Percentiles rank a stretch among this genome's conserved stretches.
These are phyloP conservation scores for Euplexia lucipara DNA, from an alignment of 2,888 invertebrate genomes.

Conservation along the genomic window DNA sequence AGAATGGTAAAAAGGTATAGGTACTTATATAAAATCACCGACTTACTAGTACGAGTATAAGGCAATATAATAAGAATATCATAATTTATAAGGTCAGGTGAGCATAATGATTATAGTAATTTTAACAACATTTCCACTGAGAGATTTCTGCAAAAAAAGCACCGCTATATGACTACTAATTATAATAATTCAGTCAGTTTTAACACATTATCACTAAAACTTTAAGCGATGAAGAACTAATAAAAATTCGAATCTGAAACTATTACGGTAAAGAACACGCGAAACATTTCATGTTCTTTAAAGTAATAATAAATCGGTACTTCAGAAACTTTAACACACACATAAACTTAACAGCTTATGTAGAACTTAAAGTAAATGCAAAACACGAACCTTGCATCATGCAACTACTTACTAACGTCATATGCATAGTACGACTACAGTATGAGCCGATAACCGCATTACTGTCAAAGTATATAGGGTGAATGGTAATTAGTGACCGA, in stretches of 20 bases:
- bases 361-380: slow-evolving; percentile 33
- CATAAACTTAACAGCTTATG: slow-evolving; percentile 33
- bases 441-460: slow-evolving; percentile 1
- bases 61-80: too few relatives aligned
- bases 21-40: too few relatives aligned
- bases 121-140: too few relatives aligned
- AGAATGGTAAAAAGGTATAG: too few relatives aligned
- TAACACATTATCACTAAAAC: neutral
- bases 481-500: too few relatives aligned
- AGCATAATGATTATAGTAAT: too few relatives aligned
- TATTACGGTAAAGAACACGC: slow-evolving; percentile 28
- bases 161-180: too few relatives aligned
- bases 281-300: slow-evolving; percentile 20
- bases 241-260: slow-evolving; percentile 14
- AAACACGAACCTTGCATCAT: slow-evolving; percentile 40
- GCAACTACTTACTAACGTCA: slow-evolving; percentile 13
- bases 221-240: neutral
- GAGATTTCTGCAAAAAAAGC: too few relatives aligned
- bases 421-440: neutral
- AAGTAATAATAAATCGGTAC: slow-evolving; percentile 43
- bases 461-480: slow-evolving; percentile 5
- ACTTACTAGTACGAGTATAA: too few relatives aligned
- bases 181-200: too few relatives aligned
- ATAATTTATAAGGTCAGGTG: too few relatives aligned
- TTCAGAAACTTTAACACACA: slow-evolving; percentile 45